Evolutionary conservation across 2,797 vertebrate genomes (phyloP), one percentile per base, ranked within the genome.

Genomic region (Liasis olivaceus): DNA sequence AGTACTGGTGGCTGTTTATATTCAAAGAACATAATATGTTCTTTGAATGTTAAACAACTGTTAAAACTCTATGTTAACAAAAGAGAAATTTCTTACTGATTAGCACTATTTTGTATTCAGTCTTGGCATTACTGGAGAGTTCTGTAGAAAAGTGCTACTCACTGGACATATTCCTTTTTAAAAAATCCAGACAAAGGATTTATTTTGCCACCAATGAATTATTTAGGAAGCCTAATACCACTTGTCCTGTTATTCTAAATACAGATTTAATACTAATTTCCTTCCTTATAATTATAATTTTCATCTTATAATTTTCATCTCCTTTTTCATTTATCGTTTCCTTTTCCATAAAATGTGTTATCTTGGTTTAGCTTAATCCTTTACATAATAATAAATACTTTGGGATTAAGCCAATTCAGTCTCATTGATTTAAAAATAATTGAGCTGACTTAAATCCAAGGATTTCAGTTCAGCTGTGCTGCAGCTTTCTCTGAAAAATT

Each of bases 171-270:
- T 60, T 28, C 20, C 31, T 63, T 88, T 63, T 64, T 26, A 56
- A 94, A 90, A 94, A 91, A 93, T 60, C 26, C 93, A 87, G 20
- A 91, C 31, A 31, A 87, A 89, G 87, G 87, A n/a, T 31, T 85
- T 58, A 91, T 12, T 93, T 1, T 89, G 90, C 54, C 91, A 81
- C 72, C 47, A 94, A 54, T 20, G 72, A 24, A 42, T 31, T 90
- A 9, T 90, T 58, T 90, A 54, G 77, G 72, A 84, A 91, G 42
- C 15, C 94, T 91, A 64, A 90, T 0, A 92, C 64, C 12, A 85
- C 9, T 81, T 47, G 9, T 47, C 36, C 20, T 81, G 36, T 81
- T 81, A n/a, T 15, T 59, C 64, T 63, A 89, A 85, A 42, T 85
- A 36, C 93, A 87, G 87, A 56, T 84, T 92, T 59, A 89, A 91